Conservation (phyloP, 2,113 vertebrate species). For the Callipepla californica region DNA sequence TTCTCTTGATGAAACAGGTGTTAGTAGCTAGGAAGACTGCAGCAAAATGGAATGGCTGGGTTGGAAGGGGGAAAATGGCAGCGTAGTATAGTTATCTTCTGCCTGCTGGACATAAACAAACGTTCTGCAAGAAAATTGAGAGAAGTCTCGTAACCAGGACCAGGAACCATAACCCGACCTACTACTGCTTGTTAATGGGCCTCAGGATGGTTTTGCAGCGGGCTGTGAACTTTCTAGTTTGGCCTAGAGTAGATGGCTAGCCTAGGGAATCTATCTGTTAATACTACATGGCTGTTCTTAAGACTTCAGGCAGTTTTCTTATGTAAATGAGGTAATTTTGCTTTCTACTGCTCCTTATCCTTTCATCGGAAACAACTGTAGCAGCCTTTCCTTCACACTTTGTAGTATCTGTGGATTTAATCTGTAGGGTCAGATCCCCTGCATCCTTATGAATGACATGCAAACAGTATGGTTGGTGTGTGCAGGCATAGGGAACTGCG, state of each 20-base stretch:
- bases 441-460: background rate
- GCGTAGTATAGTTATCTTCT: background rate
- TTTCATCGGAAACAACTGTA: background rate
- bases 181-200: background rate
- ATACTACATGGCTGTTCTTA: background rate
- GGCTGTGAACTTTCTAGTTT: background rate
- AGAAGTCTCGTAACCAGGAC: background rate
- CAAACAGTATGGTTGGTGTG: background rate
- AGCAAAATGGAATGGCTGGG: background rate
- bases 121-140: background rate
- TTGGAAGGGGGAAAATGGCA: background rate
- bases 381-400: background rate
- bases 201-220: background rate
- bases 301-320: background rate
- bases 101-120: background rate
- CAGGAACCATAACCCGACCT: too few relatives aligned
- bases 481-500: fast-evolving
- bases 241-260: background rate
- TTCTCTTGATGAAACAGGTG: background rate
- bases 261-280: background rate
- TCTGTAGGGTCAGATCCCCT: too few relatives aligned
- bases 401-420: background rate
- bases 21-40: background rate
- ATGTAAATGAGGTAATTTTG: background rate
- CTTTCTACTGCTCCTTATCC: background rate